Conservation (phyloP, 2,113 vertebrate species). For the Bujurquina vittata region DNA sequence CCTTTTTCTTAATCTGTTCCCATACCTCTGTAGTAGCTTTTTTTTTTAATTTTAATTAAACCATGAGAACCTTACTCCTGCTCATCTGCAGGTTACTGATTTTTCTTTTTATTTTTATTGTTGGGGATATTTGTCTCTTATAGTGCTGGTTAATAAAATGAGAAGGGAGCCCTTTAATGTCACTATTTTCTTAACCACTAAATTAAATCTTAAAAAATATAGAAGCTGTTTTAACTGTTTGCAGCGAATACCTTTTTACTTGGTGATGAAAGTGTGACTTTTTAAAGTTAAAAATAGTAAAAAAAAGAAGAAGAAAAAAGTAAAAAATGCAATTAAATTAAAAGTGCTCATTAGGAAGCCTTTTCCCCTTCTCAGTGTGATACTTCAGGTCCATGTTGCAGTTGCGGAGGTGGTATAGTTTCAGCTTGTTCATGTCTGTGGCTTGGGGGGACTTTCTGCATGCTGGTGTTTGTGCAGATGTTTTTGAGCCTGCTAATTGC, state of each 20-base stretch:
- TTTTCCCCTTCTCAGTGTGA: neutral
- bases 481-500: neutral
- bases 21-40: neutral
- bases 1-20: neutral
- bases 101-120: neutral
- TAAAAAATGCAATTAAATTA: neutral
- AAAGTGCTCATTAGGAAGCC: neutral
- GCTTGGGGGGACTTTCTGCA: neutral
- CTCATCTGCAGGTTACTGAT: neutral
- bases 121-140: neutral
- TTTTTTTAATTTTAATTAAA: too few species aligned
- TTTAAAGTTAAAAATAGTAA: too few species aligned
- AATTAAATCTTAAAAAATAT: neutral
- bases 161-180: fast-evolving
- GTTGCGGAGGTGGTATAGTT: neutral
- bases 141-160: neutral
- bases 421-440: neutral
- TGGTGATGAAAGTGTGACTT: neutral
- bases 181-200: neutral
- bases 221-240: neutral
- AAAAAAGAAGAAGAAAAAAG: neutral
- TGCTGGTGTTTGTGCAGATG: neutral
- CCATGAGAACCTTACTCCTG: neutral
- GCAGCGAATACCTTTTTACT: neutral
- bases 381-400: neutral